Evolutionary conservation across 2,113 vertebrate genomes (phyloP), one percentile per base, ranked within the genome.

Genomic region (Macquaria ambigua): DNA sequence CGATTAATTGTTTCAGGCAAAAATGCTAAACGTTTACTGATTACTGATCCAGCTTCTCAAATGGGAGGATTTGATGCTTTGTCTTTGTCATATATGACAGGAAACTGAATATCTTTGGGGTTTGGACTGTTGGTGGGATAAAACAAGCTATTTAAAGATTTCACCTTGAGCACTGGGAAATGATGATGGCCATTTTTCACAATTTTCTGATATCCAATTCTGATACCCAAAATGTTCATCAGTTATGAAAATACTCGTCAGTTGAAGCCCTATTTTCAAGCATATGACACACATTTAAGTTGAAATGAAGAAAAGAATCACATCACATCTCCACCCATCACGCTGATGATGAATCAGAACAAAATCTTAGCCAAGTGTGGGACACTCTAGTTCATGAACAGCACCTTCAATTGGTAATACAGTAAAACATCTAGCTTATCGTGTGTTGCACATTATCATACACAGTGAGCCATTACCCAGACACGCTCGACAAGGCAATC

Each of bases 401-500:
- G 39, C 23, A 37, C 18, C 14, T 11, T 81, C 20, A 56, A 8
- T 6, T 64, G 52, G 78, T 46, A 31, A 52, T 5, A 43, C 55
- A 70, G 59, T 37, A 18, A 52, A 52, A 23, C 37, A 66, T 64
- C 7, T 6, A 18, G 31, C 56, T 53, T 31, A 39, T 64, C 39
- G 3, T 58, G 64, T 21, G 1, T 3, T 59, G 73, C 34, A 73
- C 70, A 84, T 73, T 52, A 79, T 76, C 56, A 69, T 75, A 70
- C 48, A 10, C 8, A 5, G 69, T 43, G 61, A 83, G 28, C 46
- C 10, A 15, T 75, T 53, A 75, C 5, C 82, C 63, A 81, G 31
- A 59, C 34, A 16, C 69, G 59, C 43, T 71, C 9, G 1, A 87
- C 77, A 52, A 68, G 71, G 56, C 52, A 82, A 87, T 85, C 78